Conservation (phyloP, 2,797 vertebrate species). For the Euphonia xanthogaster region DNA sequence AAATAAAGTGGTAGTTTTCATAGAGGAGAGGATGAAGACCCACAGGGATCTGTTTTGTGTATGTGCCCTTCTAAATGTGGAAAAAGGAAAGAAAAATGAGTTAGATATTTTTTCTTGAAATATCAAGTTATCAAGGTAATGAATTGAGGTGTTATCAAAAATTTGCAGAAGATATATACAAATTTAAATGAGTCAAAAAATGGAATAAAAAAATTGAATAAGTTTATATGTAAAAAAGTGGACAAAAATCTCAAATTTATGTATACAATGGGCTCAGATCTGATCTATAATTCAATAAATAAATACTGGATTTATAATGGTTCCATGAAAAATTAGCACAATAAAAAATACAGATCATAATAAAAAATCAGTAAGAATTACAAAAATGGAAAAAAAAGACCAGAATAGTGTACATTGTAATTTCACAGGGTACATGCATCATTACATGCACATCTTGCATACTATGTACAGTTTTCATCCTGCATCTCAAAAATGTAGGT, state of each 20-base stretch:
- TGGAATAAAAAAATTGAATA: not conserved
- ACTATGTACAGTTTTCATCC: not conserved
- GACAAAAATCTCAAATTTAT: not conserved
- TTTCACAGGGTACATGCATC: not conserved
- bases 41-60: not conserved
- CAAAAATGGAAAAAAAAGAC: not conserved
- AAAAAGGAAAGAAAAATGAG: not conserved
- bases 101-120: not conserved
- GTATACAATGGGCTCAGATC: not conserved
- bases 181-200: not conserved
- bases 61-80: not conserved
- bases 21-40: not conserved
- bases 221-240: not conserved
- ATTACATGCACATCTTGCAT: not conserved
- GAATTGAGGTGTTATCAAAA: not conserved
- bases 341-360: not conserved
- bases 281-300: not conserved
- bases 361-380: not conserved
- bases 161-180: not conserved
- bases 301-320: not conserved
- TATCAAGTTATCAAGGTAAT: not conserved
- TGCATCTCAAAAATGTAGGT: not conserved
- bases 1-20: not conserved
- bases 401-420: fast-evolving
- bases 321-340: not conserved